Percentiles rank a stretch among this genome's conserved stretches.
phyloP scores from a whole-genome alignment of 2,797 vertebrate species.

The Hemibagrus guttatus region DNA sequence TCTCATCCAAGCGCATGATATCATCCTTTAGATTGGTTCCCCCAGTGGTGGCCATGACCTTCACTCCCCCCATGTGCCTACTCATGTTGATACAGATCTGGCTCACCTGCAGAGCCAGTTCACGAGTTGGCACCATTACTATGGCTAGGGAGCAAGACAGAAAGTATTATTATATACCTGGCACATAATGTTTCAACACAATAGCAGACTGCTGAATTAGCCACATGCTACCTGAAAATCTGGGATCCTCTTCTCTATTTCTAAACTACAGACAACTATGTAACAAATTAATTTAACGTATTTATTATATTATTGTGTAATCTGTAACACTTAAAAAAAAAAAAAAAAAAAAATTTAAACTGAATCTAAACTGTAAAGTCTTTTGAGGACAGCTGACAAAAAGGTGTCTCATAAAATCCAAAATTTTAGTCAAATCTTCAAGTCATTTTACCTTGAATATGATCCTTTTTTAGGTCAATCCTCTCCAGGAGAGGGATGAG shows the following conservation, averaged over 20 bases:
- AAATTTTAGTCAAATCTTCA: background rate
- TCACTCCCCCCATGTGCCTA: slow-evolving; percentile 76
- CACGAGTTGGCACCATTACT: slow-evolving; percentile 77
- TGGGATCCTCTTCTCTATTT: background rate
- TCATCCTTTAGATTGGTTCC: slow-evolving; percentile 78
- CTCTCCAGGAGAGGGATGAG: slow-evolving; percentile 80
- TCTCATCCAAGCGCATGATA: slow-evolving; percentile 78
- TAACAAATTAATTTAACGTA: background rate
- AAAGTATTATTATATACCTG: background rate
- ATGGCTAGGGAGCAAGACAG: slow-evolving; percentile 61
- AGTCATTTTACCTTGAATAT: slow-evolving; percentile 73
- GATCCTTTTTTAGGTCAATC: slow-evolving; percentile 77
- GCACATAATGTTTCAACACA: background rate
- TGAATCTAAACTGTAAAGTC: background rate
- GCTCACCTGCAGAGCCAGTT: slow-evolving; percentile 76
- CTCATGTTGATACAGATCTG: slow-evolving; percentile 78
- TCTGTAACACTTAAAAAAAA: background rate
- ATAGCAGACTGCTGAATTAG: background rate
- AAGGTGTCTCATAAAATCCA: background rate
- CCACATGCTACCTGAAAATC: background rate
- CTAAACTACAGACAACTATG: background rate
- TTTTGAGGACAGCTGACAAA: background rate
- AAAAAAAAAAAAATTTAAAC: background rate
- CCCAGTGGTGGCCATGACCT: slow-evolving; percentile 77
- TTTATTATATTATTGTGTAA: background rate